Base-by-base conservation (phyloP, 2,113 vertebrate species). In the Panthera tigris region DNA sequence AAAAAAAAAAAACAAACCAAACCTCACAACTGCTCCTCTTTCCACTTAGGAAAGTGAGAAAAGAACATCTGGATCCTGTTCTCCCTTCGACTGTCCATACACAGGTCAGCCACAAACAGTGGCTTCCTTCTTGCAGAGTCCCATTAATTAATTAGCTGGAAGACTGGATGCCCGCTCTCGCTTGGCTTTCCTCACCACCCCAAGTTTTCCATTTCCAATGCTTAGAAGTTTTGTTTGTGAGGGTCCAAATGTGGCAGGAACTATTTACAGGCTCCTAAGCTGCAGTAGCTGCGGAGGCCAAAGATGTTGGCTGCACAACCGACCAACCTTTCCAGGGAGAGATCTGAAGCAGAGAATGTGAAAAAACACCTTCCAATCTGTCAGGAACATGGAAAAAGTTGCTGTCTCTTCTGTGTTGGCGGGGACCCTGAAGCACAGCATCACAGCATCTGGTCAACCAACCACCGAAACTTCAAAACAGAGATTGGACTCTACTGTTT, bases 341-440 rank as follows among this genome's bases (percentile, higher is more conserved):
- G 95, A 94, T 96, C 85, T 96, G 85, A 97, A 93, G 97, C 78
- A 82, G n/a, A 96, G 91, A 66, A 89, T 89, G 96, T 85, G 79
- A 95, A 96, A 95, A 97, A 94, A 91, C 94, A 97, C 89, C 94
- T 96, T 94, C 94, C 97, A 97, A 65, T 97, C 93, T 96, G 96
- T 97, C 96, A 98, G 95, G 85, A 97, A 97, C 94, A 97, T 96
- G 97, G 98, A 98, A 98, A 94, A 96, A 96, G 71, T 74, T 79
- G 74, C 97, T 94, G 95, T 95, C 65, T 98, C 92, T 95, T 94
- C 94, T 80, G 57, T 31, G 68, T 7, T 95, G 95, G 92, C 8
- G 0, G 92, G 39, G 65, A 16, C 27, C 68, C 73, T 57, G 89
- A 94, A 89, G 93, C 82, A 83, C 74, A 97, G 92, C 82, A 76